Percentiles rank a stretch among this genome's conserved stretches.
These are phyloP conservation scores for rat (Rattus norvegicus) DNA, from an alignment of 2,113 vertebrate species.

Conservation along the genomic window DNA sequence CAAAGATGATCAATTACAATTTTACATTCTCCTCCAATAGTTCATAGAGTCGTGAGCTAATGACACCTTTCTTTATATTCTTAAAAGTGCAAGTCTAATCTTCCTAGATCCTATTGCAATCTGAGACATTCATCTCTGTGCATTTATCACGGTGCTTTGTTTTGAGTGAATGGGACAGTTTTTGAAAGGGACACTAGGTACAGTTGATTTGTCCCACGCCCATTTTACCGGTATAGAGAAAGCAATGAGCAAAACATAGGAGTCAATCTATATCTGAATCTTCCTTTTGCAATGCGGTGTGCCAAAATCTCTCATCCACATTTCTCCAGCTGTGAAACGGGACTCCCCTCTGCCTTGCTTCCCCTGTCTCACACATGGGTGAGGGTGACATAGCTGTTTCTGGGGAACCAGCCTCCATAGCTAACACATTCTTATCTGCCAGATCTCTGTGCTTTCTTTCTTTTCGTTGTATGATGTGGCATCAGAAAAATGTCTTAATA, in stretches of 20 bases:
- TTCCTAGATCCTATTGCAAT: slow-evolving; percentile 3
- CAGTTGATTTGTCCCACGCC: not conserved
- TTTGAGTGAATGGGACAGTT: not conserved
- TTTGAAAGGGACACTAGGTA: not conserved
- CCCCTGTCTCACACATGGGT: not conserved
- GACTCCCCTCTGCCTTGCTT: not conserved
- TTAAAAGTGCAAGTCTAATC: not conserved
- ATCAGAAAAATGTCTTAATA: not conserved
- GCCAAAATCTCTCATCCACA: not conserved
- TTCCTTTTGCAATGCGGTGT: not conserved
- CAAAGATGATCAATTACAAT: not conserved
- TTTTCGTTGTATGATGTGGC: not conserved
- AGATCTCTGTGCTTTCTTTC: not conserved
- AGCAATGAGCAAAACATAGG: not conserved
- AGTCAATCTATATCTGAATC: not conserved
- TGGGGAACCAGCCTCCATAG: fast-evolving
- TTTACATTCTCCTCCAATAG: slow-evolving; percentile 4
- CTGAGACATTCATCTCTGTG: not conserved
- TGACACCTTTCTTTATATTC: not conserved
- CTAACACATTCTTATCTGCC: not conserved
- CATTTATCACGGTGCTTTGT: not conserved
- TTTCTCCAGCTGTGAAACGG: not conserved
- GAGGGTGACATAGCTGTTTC: not conserved
- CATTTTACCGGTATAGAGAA: slow-evolving; percentile 8
- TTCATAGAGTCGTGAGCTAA: not conserved